phyloP scores from a whole-genome alignment of 30 jellyfish, hydroid and myxozoan species.

The Nemopilema nomurai region DNA sequence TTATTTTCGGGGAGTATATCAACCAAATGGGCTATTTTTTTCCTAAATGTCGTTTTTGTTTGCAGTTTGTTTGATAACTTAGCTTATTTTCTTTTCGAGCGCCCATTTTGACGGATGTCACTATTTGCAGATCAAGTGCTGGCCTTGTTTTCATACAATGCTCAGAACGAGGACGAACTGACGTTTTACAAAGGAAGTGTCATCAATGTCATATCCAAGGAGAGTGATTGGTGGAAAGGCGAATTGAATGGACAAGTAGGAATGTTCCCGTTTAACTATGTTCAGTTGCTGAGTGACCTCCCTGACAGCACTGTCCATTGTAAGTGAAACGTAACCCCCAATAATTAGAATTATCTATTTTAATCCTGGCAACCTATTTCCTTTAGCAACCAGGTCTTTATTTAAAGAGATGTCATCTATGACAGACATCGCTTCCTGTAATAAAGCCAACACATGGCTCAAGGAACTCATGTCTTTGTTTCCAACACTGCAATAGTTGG shows the following conservation, averaged over 20 bases:
- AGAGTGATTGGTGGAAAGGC: slow-evolving; percentile 99
- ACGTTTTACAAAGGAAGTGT: slow-evolving; percentile 99
- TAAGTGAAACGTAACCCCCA: slow-evolving; percentile 60
- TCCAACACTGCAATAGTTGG: too few relatives aligned
- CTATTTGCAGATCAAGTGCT: slow-evolving; percentile 98
- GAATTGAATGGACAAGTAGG: slow-evolving; percentile 97
- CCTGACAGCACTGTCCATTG: slow-evolving; percentile 91
- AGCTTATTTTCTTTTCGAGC: slow-evolving; percentile 4
- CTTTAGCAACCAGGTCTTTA: background rate
- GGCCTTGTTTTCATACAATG: slow-evolving; percentile 95
- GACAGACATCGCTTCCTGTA: too few relatives aligned
- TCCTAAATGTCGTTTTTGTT: too few relatives aligned
- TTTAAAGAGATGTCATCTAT: background rate
- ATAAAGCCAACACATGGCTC: too few relatives aligned
- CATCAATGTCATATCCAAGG: slow-evolving; percentile 81
- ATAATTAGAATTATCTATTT: background rate
- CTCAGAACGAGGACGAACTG: slow-evolving; percentile 95
- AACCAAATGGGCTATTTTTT: too few relatives aligned
- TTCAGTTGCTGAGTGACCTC: slow-evolving; percentile 86
- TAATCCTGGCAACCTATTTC: background rate
- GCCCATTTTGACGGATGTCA: too few relatives aligned
- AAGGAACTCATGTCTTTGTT: too few relatives aligned
- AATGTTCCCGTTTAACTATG: slow-evolving; percentile 96
- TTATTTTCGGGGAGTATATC: too few relatives aligned
- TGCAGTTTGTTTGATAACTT: background rate